phyloP scores from a whole-genome alignment of 92 coral and sea anemone genomes.

The Isaurus tuberculatus region DNA sequence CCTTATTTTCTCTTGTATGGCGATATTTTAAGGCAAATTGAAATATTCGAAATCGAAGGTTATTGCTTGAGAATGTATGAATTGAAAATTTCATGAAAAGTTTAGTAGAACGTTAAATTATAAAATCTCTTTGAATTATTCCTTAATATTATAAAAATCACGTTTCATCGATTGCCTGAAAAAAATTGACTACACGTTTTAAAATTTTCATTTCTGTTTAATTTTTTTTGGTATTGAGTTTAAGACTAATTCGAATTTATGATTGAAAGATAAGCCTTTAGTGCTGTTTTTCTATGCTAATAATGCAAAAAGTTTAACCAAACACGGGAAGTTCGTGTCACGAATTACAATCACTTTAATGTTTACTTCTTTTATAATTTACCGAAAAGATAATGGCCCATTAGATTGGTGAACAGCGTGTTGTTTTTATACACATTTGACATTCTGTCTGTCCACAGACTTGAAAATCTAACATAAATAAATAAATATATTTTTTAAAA shows the following conservation, averaged over 20 bases:
- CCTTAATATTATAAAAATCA: neutral
- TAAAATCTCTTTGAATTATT: neutral
- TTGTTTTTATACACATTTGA: too few species aligned
- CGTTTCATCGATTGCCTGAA: neutral
- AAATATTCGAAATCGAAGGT: neutral
- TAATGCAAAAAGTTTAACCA: constrained; percentile 27
- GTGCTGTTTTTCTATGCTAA: constrained; percentile 8
- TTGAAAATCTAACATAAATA: too few species aligned
- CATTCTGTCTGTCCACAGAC: too few species aligned
- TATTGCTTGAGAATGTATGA: too few species aligned
- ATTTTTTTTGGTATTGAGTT: neutral
- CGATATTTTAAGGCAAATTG: neutral
- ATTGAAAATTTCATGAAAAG: too few species aligned
- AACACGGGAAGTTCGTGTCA: constrained; percentile 6
- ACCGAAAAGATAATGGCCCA: neutral
- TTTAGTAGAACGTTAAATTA: too few species aligned
- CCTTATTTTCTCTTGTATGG: neutral
- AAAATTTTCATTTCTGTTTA: neutral
- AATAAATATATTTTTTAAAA: too few species aligned
- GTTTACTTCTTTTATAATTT: neutral
- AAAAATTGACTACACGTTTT: neutral
- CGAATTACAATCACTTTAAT: constrained; percentile 12
- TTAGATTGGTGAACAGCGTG: neutral
- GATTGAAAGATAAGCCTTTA: neutral
- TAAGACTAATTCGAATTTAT: constrained; percentile 3